phyloP scores from a whole-genome alignment of 2,113 vertebrate species.

The Oryzias melastigma region DNA sequence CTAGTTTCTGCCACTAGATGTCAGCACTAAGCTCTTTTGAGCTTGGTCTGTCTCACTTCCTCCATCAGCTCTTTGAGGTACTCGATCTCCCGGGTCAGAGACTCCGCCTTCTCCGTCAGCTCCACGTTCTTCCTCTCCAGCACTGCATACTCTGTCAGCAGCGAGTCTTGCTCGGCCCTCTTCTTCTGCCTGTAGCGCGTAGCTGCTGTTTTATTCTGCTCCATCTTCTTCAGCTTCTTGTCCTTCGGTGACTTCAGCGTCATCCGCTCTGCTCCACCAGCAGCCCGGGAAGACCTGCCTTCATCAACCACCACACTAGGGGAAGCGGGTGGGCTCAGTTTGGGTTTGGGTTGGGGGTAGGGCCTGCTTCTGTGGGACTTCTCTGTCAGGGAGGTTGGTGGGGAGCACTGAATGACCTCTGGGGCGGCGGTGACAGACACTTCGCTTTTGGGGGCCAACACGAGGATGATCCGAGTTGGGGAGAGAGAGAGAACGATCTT shows the following conservation, averaged over 20 bases:
- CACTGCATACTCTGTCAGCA: conserved; percentile 73
- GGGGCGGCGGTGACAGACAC: conserved; percentile 8
- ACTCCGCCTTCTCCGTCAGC: conserved; percentile 85
- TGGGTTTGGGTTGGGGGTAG: conserved; percentile 73
- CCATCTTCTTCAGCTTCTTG: conserved; percentile 94
- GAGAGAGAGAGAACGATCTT: conserved; percentile 68
- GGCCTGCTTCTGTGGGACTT: conserved; percentile 51
- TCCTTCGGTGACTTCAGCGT: conserved; percentile 54
- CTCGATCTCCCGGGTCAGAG: conserved; percentile 88
- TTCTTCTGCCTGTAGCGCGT: conserved; percentile 93
- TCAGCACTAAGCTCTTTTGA: conserved; percentile 60
- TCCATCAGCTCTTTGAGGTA: conserved; percentile 93
- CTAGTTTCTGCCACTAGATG: conserved; percentile 26
- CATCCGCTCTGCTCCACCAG: conserved; percentile 14
- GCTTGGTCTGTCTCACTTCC: conserved; percentile 83
- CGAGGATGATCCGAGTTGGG: conserved; percentile 66
- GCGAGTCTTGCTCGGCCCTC: conserved; percentile 80
- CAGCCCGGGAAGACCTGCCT: conserved; percentile 10
- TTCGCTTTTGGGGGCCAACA: conserved; percentile 67
- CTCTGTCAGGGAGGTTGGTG: conserved; percentile 16
- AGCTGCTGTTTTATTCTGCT: conserved; percentile 93
- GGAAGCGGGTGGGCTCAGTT: conserved; percentile 63
- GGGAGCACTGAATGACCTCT: conserved; percentile 19
- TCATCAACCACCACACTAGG: conserved; percentile 10
- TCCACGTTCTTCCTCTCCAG: conserved; percentile 86